These are phyloP conservation scores for Neoniphon sammara DNA, from an alignment of 2,797 vertebrate species.

Conservation along the genomic window DNA sequence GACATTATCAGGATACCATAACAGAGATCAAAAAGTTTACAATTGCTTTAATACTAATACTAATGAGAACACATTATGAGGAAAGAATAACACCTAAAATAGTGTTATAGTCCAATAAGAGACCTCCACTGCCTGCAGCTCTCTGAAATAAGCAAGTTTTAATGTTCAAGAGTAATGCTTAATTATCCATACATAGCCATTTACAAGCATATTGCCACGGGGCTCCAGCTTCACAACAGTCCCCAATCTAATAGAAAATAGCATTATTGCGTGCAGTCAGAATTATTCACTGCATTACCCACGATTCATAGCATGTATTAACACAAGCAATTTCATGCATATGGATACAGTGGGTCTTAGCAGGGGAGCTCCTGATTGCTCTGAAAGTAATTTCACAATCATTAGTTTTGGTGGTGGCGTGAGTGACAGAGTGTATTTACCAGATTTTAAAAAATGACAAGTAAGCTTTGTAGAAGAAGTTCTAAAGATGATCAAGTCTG, in stretches of 20 bases:
- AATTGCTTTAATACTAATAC: conserved; percentile 59
- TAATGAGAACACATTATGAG: conserved; percentile 71
- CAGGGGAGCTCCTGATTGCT: conserved; percentile 95
- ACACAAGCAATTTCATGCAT: conserved; percentile 99
- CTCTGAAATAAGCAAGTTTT: conserved; percentile 86
- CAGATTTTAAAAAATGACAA: conserved; percentile 69
- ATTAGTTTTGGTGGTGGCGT: conserved; percentile 91
- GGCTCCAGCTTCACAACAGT: conserved; percentile 85
- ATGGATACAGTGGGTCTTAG: conserved; percentile 98
- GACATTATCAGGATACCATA: conserved; percentile 54
- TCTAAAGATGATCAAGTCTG: conserved; percentile 67
- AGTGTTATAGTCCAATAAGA: conserved; percentile 73
- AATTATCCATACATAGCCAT: conserved; percentile 91
- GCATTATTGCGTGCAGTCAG: conserved; percentile 94
- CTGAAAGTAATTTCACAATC: conserved; percentile 99
- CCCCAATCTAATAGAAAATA: conserved; percentile 91
- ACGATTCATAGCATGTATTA: conserved; percentile 98
- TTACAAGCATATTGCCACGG: conserved; percentile 93
- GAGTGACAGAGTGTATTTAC: conserved; percentile 75
- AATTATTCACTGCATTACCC: conserved; percentile 98
- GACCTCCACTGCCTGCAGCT: conserved; percentile 77
- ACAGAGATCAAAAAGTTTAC: conserved; percentile 53
- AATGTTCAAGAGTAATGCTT: conserved; percentile 89
- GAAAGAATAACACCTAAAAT: conserved; percentile 58
- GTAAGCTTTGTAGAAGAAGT: conserved; percentile 60